Evolutionary conservation across 2,797 vertebrate genomes (phyloP).

Genomic region (Acanthis flammea): DNA sequence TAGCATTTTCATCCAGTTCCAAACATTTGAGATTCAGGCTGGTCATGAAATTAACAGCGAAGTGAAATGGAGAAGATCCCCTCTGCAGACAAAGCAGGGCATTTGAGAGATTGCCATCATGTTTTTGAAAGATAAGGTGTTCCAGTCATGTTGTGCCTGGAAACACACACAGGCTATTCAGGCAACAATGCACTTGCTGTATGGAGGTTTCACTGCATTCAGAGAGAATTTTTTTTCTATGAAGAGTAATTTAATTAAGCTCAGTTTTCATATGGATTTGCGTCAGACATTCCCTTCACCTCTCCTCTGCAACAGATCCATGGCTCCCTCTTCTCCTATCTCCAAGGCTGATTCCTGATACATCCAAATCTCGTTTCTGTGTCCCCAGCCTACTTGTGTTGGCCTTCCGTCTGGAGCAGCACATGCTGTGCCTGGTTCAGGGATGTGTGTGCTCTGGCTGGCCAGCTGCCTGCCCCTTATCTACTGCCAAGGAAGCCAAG

Average conservation of each 20-base stretch:
- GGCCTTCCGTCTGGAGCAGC: background rate
- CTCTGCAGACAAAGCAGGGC: background rate
- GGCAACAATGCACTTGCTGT: background rate
- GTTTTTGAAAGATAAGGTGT: conserved; percentile 10
- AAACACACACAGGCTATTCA: background rate
- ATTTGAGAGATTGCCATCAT: background rate
- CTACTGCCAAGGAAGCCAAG: background rate
- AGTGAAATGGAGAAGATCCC: background rate
- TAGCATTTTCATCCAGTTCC: background rate
- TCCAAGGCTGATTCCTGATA: background rate
- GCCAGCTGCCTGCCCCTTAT: background rate
- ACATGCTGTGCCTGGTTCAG: background rate
- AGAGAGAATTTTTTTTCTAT: background rate
- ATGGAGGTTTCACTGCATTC: background rate
- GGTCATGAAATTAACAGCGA: fast-evolving
- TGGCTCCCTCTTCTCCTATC: background rate
- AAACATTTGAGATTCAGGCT: background rate
- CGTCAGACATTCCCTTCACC: background rate
- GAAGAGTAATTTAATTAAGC: background rate
- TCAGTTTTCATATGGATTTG: background rate
- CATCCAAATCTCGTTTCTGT: background rate
- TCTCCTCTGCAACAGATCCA: background rate
- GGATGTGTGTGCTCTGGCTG: background rate
- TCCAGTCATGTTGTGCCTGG: background rate
- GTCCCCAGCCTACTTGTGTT: background rate